Evolutionary conservation across 2,113 vertebrate species (phyloP).

Genomic region (Dromaius novaehollandiae): DNA sequence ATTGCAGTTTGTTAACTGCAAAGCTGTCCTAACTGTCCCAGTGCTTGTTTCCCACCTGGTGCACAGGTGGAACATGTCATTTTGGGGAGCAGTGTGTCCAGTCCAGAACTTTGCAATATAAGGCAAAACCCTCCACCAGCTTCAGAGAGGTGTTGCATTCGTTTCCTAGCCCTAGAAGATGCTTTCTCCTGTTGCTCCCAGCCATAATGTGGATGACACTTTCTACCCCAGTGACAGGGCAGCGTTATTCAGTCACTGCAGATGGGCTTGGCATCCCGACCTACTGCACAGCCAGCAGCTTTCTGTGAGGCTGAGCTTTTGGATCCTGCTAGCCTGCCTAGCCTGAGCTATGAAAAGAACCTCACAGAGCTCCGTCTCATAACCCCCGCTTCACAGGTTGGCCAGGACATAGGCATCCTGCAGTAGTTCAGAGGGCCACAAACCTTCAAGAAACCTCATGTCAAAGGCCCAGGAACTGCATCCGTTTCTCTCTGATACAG

Average conservation of each 20-base stretch:
- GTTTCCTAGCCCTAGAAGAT: not conserved
- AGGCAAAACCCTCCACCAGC: not conserved
- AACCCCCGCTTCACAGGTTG: not conserved
- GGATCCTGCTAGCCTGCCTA: not conserved
- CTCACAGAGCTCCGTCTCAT: not conserved
- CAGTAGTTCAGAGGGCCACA: not conserved
- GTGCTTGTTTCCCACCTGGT: not conserved
- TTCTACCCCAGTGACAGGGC: not conserved
- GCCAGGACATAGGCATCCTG: not conserved
- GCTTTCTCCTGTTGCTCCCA: not conserved
- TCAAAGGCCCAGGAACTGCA: not conserved
- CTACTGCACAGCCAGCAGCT: accelerated
- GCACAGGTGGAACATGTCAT: accelerated
- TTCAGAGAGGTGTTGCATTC: not conserved
- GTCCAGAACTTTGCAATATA: not conserved
- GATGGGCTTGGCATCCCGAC: not conserved
- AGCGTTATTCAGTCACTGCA: not conserved
- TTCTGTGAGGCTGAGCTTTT: not conserved
- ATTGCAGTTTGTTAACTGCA: not conserved
- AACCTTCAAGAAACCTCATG: not conserved
- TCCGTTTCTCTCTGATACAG: accelerated
- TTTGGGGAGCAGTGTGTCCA: accelerated
- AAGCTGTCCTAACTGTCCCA: not conserved
- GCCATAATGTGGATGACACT: not conserved
- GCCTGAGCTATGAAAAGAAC: not conserved